These are phyloP conservation scores for Luscinia luscinia DNA, from an alignment of 2,797 vertebrate genomes.

Conservation along the genomic window DNA sequence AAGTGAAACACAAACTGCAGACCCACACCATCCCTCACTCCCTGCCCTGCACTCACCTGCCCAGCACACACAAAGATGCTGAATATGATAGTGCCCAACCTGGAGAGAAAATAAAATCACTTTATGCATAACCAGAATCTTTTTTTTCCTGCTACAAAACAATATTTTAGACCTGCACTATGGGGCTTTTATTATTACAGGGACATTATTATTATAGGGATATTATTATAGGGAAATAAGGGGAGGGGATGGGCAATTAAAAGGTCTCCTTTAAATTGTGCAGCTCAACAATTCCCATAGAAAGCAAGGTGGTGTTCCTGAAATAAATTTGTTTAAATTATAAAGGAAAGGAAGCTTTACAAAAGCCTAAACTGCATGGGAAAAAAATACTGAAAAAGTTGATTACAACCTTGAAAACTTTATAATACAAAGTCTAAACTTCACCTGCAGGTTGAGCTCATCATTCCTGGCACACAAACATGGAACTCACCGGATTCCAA, in stretches of 20 bases:
- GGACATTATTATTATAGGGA: no score
- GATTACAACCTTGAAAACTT: accelerated
- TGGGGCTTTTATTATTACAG: no score
- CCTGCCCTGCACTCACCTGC: constrained; percentile 82
- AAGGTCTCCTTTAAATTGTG: accelerated
- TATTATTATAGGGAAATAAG: not conserved
- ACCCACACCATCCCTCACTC: not conserved
- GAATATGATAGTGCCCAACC: constrained; percentile 93
- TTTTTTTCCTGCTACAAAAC: accelerated
- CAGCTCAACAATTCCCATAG: not conserved
- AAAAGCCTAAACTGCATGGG: accelerated
- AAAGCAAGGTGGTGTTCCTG: accelerated
- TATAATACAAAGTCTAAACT: accelerated
- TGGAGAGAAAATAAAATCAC: constrained; percentile 53
- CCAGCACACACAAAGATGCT: constrained; percentile 90
- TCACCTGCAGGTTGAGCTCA: accelerated
- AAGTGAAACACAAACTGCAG: not conserved
- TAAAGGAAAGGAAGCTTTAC: not conserved
- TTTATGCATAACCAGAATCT: not conserved
- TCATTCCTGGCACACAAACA: accelerated
- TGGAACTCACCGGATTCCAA: constrained; percentile 90
- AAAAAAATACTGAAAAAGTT: accelerated
- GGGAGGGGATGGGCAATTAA: accelerated
- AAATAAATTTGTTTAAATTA: not conserved
- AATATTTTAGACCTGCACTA: not conserved